Conservation (phyloP, 2,797 vertebrate genomes). For the Semaprochilodus insignis region DNA sequence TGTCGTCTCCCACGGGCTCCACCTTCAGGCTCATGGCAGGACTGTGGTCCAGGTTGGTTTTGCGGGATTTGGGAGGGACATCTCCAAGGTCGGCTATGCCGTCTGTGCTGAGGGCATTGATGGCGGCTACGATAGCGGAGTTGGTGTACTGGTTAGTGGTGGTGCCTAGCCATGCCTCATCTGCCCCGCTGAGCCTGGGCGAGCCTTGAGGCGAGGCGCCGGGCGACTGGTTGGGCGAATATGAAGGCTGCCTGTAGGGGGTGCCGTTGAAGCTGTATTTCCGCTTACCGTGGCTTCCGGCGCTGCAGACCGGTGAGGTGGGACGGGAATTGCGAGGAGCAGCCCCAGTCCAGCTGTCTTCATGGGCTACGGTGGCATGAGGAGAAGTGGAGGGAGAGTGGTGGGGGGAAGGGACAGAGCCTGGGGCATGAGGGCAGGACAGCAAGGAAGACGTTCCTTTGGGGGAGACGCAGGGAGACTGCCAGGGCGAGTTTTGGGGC, state of each 20-base stretch:
- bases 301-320: constrained; percentile 78
- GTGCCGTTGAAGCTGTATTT: constrained; percentile 83
- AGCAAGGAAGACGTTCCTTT: constrained; percentile 85
- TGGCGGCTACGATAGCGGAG: constrained; percentile 86
- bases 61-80: constrained; percentile 84
- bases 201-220: constrained; percentile 82
- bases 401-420: constrained; percentile 79
- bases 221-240: constrained; percentile 82
- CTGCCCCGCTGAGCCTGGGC: constrained; percentile 79
- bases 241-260: constrained; percentile 73
- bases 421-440: constrained; percentile 71
- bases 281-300: constrained; percentile 70
- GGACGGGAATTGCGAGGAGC: constrained; percentile 76
- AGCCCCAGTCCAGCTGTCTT: constrained; percentile 80
- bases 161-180: constrained; percentile 83
- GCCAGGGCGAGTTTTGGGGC: constrained; percentile 88
- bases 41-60: constrained; percentile 78
- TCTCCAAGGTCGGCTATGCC: constrained; percentile 82
- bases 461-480: constrained; percentile 87
- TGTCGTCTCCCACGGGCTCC: constrained; percentile 81
- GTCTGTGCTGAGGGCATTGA: constrained; percentile 88
- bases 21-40: constrained; percentile 82
- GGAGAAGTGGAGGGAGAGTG: constrained; percentile 84
- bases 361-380: constrained; percentile 73
- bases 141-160: constrained; percentile 87